Base-by-base conservation (phyloP, 2,113 vertebrate species). In the Neolamprologus brichardi region DNA sequence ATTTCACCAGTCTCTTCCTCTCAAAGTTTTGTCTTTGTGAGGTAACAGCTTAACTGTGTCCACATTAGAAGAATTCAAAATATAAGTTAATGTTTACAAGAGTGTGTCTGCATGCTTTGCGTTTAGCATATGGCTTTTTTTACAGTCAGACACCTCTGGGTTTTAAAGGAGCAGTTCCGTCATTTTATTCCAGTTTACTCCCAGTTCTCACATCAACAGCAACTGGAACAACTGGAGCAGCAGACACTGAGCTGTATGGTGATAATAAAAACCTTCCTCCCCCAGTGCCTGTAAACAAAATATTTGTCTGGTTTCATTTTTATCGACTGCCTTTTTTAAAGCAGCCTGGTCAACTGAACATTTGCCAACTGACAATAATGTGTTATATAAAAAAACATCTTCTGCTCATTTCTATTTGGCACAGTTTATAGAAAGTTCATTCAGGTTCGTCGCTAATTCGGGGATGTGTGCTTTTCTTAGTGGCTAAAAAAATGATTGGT, bases 181-280 rank as follows among this genome's bases (percentile, higher is more conserved):
- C 85, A 1, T 75, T 75, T 46, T 15, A 23, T 17, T 18, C 39
- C 39, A 75, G 39, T 75, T 46, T 2, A 15, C 10, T 88, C 88
- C 88, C 91, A 72, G 85, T 86, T 79, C 77, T 17, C 81, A 34
- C 88, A 90, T 90, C 82, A 89, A 90, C 54, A 17, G 39, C 67
- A 75, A 75, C 67, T 28, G 23, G 67, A 81, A 23, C 83, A 49
- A 89, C 87, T 80, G 87, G 85, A 89, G 88, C 83, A 72, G 85
- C 85, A 86, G 88, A 86, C 60, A 81, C 54, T 56, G 23, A 1
- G 85, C 84, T 34, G 18, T 75, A 75, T 78, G 41, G 81, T 54
- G 64, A 70, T 39, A 7, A 86, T 82, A 84, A 91, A 62, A 82
- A 49, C 34, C 41, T 44, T 4, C 39, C 23, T 75, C 67, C 44